Evolutionary conservation across 2,113 vertebrate species (phyloP), one percentile per base, ranked within the genome.

Genomic region (Crotalus viridis): DNA sequence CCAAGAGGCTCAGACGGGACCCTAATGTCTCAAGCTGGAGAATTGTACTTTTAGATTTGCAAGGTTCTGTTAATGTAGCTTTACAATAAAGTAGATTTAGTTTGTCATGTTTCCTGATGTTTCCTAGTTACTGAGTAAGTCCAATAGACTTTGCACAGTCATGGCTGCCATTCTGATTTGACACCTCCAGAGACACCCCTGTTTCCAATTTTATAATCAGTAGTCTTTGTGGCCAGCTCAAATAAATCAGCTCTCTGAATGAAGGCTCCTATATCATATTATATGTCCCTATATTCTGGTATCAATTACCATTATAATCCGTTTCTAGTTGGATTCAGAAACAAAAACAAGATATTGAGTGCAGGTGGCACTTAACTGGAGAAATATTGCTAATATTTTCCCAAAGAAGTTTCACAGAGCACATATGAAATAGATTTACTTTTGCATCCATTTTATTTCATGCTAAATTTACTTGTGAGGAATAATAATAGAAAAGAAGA

Each of bases 321-420:
- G 89, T 94, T 89, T 95, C 28, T 43, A 92, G 93, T 61, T 39
- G 87, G 88, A 94, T 39, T 92, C 91, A 94, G 88, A 95, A 94
- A 33, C 46, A 91, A 85, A 48, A 1, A 74, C 10, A 74, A 81
- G 4, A 5, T 39, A 54, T 48, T 48, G 10, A 13, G 61, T 33
- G 43, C 6, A 43, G 26, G 22, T 64, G 7, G 26, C 9, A 91
- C 3, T 52, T 22, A n/a, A 57, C 15, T 48, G 39, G 55, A 48
- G 12, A 59, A 48, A 57, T 52, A 28, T 33, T 52, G 28, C 17
- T 39, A 87, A 48, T n/a, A n/a, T 94, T 93, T 92, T 85, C 69
- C 96, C 94, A 97, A 96, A 92, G 95, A 91, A 92, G 94, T 96
- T 96, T 96, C 94, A 94, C 94, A 94, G 94, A 96, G 96, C 93